These are phyloP conservation scores for Pseudomyrmex dendroicus DNA, from an alignment of 1,140 invertebrate genomes.

Conservation along the genomic window DNA sequence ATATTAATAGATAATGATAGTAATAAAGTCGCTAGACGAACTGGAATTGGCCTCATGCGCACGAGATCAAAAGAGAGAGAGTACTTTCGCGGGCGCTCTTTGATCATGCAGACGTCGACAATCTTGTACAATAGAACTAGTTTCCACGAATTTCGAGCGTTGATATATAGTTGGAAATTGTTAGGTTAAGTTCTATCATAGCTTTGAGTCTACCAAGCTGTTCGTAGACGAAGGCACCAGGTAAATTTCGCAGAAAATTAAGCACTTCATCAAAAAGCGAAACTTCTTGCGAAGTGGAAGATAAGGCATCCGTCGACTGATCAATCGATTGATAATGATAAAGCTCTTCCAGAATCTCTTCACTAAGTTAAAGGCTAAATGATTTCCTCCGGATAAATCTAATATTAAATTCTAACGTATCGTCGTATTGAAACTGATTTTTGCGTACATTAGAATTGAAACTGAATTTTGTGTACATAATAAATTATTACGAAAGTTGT, in stretches of 20 bases:
- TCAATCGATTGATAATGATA: constrained; percentile 65
- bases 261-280: constrained; percentile 32
- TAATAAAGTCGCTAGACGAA: constrained; percentile 55
- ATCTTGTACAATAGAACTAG: constrained; percentile 49
- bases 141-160: constrained; percentile 47
- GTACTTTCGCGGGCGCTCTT: constrained; percentile 45
- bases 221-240: constrained; percentile 34
- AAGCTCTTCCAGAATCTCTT: constrained; percentile 44
- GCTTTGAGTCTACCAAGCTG: constrained; percentile 4
- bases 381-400: constrained; percentile 8
- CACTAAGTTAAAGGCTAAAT: constrained; percentile 16
- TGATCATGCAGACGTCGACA: constrained; percentile 40
- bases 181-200: constrained; percentile 15
- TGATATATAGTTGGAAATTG: constrained; percentile 54
- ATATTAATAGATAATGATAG: constrained; percentile 66
- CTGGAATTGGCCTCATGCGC: neutral
- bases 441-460: neutral
- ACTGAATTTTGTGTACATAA: too few species aligned
- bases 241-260: constrained; percentile 58
- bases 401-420: constrained; percentile 41
- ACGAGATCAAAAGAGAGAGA: constrained; percentile 1
- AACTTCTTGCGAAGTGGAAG: constrained; percentile 3
- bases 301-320: constrained; percentile 32
- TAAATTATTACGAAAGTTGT: constrained; percentile 15
- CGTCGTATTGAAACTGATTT: too few species aligned